A percentile compares a stretch with the other conserved stretches of the same genome.
Conservation (phyloP, 92 coral and sea anemone species). For the Zoanthus solanderi region DNA sequence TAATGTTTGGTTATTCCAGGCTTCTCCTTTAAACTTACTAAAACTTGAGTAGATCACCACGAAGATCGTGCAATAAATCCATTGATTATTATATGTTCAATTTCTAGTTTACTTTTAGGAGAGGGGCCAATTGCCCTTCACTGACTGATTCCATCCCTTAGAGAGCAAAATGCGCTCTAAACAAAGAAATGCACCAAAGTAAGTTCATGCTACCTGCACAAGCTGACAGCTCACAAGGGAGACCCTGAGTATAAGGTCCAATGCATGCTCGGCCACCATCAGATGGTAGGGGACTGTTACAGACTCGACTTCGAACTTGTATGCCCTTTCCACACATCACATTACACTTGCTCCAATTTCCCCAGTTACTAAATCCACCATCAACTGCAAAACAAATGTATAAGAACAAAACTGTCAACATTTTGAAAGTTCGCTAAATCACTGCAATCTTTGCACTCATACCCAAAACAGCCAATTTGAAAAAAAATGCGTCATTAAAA, state of each 20-base stretch:
- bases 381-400: constrained; percentile 64
- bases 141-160: no score
- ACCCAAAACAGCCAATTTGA: background rate
- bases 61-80: no score
- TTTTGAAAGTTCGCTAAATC: background rate
- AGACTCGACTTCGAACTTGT: constrained; percentile 75
- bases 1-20: no score
- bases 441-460: background rate
- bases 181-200: background rate
- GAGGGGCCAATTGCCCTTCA: no score
- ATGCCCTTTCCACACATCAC: constrained; percentile 86
- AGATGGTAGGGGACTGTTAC: constrained; percentile 84
- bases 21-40: no score
- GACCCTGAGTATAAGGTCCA: constrained; percentile 84
- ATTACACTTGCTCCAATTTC: constrained; percentile 86
- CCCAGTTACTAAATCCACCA: constrained; percentile 94
- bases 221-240: constrained; percentile 77
- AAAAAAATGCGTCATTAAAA: background rate
- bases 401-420: background rate
- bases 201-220: constrained; percentile 82
- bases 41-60: no score
- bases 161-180: background rate
- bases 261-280: constrained; percentile 85
- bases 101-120: no score
- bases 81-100: no score